phyloP scores from a whole-genome alignment of 2,888 invertebrate genomes.

The Syrista parreyssii region DNA sequence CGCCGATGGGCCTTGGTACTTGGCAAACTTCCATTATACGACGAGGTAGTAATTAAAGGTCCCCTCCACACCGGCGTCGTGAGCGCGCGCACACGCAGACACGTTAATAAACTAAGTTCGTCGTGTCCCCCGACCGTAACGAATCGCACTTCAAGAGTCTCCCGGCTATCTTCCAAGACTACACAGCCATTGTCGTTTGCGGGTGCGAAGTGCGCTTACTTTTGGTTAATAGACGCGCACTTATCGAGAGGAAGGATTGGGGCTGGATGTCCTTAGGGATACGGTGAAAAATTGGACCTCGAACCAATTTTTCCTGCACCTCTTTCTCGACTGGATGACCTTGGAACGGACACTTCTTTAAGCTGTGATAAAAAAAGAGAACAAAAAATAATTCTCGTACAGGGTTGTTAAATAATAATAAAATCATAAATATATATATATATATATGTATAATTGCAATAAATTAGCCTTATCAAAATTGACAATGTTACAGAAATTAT shows the following conservation, averaged over 20 bases:
- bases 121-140: not conserved
- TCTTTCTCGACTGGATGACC: not conserved
- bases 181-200: not conserved
- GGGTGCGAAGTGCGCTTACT: not conserved
- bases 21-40: constrained; percentile 49
- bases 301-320: not conserved
- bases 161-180: not conserved
- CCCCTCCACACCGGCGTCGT: constrained; percentile 9
- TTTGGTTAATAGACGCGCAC: not conserved
- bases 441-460: not conserved
- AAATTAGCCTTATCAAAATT: not conserved
- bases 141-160: not conserved
- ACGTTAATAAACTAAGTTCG: not conserved
- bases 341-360: not conserved
- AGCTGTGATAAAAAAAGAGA: not conserved
- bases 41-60: constrained; percentile 43
- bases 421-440: too few relatives aligned
- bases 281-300: not conserved
- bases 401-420: too few relatives aligned
- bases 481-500: not conserved
- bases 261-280: not conserved
- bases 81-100: not conserved
- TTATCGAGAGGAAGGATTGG: too few relatives aligned
- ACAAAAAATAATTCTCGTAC: not conserved
- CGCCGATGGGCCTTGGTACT: constrained; percentile 29